Evolutionary conservation across 2,888 invertebrate genomes (phyloP).

Genomic region (Cephus sareptanus): DNA sequence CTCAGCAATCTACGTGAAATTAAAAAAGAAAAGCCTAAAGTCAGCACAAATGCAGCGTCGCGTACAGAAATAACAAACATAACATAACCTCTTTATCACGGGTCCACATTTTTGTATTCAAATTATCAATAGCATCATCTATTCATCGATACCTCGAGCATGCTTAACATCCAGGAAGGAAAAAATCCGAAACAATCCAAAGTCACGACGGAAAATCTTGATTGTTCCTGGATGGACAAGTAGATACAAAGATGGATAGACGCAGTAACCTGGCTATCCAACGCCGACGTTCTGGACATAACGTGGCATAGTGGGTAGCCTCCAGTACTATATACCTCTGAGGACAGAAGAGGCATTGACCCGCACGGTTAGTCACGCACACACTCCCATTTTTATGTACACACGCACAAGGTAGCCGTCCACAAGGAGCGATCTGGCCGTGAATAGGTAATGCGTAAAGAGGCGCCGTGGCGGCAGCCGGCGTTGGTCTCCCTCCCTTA

Average conservation of each 20-base stretch:
- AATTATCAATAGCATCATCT: neutral
- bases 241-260: neutral
- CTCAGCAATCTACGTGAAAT: neutral
- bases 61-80: neutral
- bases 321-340: constrained; percentile 34
- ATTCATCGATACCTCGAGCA: neutral
- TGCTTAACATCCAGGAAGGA: neutral
- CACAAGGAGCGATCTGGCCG: constrained; percentile 33
- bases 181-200: neutral
- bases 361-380: constrained; percentile 50
- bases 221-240: neutral
- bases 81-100: neutral
- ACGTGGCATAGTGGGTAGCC: constrained; percentile 33
- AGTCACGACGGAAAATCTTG: neutral
- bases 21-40: neutral
- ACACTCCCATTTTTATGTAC: constrained; percentile 36
- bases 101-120: neutral
- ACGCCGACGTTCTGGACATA: constrained; percentile 6
- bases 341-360: constrained; percentile 59
- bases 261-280: neutral
- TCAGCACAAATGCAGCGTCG: neutral
- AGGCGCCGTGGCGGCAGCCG: constrained; percentile 22
- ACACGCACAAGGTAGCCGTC: constrained; percentile 9
- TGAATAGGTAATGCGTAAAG: constrained; percentile 38
- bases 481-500: neutral